Percentiles rank a stretch among this genome's conserved stretches.
Evolutionary conservation across 2,888 invertebrate species (phyloP).

Genomic region (Laothoe populi): DNA sequence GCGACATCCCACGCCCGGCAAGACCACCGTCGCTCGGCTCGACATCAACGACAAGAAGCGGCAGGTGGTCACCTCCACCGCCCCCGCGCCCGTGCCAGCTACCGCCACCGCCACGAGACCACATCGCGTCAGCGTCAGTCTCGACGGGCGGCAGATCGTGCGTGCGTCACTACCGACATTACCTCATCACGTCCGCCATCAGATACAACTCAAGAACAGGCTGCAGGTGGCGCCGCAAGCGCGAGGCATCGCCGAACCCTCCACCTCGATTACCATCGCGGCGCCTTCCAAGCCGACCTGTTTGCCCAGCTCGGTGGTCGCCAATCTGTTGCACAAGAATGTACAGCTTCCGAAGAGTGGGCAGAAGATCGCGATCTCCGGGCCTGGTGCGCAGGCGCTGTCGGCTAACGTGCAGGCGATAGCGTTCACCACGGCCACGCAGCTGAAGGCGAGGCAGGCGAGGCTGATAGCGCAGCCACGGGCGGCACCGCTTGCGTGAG

Average conservation of each 20-base stretch:
- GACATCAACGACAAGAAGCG: conserved; percentile 62
- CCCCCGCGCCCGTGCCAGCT: conserved; percentile 46
- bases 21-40: conserved; percentile 54
- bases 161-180: conserved; percentile 53
- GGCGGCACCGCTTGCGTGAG: conserved; percentile 56
- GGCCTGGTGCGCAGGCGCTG: conserved; percentile 53
- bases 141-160: conserved; percentile 66
- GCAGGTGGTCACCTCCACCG: conserved; percentile 45
- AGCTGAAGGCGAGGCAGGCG: conserved; percentile 64
- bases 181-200: conserved; percentile 56
- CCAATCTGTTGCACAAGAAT: conserved; percentile 61
- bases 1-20: conserved; percentile 65
- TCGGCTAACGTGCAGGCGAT: conserved; percentile 68
- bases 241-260: conserved; percentile 44
- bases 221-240: conserved; percentile 48
- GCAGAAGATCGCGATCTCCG: conserved; percentile 65
- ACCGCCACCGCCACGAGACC: conserved; percentile 31
- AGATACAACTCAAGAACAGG: conserved; percentile 65
- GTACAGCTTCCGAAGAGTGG: conserved; percentile 55
- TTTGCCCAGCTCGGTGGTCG: conserved; percentile 48
- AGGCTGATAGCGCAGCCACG: conserved; percentile 57
- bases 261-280: conserved; percentile 50
- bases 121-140: conserved; percentile 50
- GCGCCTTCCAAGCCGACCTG: conserved; percentile 60
- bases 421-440: conserved; percentile 64